A percentile compares a stretch with the other conserved stretches of the same genome.
These are phyloP conservation scores for Etheostoma cragini DNA, from an alignment of 2,113 vertebrate genomes.

Conservation along the genomic window DNA sequence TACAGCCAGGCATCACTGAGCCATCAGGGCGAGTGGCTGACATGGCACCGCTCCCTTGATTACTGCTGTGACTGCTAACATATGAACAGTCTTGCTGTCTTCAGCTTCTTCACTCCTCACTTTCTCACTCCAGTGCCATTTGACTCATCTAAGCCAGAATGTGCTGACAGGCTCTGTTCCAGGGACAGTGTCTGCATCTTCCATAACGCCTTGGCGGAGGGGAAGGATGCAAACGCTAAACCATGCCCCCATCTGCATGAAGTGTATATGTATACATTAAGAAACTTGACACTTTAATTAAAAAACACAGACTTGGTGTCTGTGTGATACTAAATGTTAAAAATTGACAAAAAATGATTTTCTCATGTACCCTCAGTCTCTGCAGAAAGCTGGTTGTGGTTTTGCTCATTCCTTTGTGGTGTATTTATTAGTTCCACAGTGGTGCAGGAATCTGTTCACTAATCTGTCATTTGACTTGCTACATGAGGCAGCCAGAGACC, in stretches of 20 bases:
- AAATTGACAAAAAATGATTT: background rate
- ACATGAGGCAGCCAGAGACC: constrained; percentile 26
- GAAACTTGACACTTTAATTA: background rate
- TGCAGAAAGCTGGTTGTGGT: background rate
- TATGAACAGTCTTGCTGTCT: constrained; percentile 43
- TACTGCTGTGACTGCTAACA: constrained; percentile 53
- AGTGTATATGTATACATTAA: background rate
- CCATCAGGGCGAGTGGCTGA: constrained; percentile 32
- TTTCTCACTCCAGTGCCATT: constrained; percentile 38
- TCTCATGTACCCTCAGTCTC: background rate
- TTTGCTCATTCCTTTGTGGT: background rate
- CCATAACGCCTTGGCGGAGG: background rate
- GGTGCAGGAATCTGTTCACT: constrained; percentile 41
- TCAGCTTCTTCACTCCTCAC: constrained; percentile 28
- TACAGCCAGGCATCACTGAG: constrained; percentile 33
- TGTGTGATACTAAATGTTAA: background rate
- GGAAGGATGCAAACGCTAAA: constrained; percentile 22
- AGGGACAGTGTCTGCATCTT: constrained; percentile 54
- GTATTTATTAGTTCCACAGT: background rate
- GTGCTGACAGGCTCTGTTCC: constrained; percentile 56
- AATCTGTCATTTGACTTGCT: constrained; percentile 46
- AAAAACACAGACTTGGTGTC: background rate
- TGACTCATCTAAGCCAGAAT: constrained; percentile 46
- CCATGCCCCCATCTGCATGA: constrained; percentile 22
- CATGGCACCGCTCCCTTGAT: constrained; percentile 36